Conservation (phyloP, 37 sponge, comb jelly and placozoan genomes). For the Cliona cf. orientalis region DNA sequence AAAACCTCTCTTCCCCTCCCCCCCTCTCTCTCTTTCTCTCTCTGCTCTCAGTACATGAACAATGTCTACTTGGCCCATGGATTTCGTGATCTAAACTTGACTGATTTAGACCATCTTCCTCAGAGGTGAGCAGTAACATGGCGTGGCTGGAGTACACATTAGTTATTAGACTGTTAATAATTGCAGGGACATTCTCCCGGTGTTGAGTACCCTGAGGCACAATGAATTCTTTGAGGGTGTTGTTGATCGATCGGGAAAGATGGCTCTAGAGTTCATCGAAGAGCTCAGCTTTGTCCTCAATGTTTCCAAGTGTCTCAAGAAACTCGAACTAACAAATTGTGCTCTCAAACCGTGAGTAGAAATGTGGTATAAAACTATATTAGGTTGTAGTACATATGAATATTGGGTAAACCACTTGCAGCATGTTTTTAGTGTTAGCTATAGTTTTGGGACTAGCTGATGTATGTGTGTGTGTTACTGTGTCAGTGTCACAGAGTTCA, state of each 20-base stretch:
- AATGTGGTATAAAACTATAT: too few relatives aligned
- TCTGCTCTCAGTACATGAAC: conserved; percentile 48
- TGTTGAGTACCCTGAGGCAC: conserved; percentile 70
- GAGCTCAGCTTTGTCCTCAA: conserved; percentile 43
- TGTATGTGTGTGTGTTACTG: too few relatives aligned
- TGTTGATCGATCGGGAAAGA: conserved; percentile 27
- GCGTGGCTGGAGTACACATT: neutral
- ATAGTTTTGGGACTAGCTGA: too few relatives aligned
- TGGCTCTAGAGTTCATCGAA: conserved; percentile 52
- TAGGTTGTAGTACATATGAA: too few relatives aligned
- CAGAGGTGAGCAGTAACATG: conserved; percentile 11
- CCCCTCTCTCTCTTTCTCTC: neutral
- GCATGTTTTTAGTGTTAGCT: too few relatives aligned
- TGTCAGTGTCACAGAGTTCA: too few relatives aligned
- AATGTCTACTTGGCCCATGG: conserved; percentile 73
- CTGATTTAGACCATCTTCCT: conserved; percentile 72
- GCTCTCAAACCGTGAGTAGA: conserved; percentile 56
- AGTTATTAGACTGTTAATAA: neutral
- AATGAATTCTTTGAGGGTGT: conserved; percentile 78
- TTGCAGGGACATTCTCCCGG: conserved; percentile 60
- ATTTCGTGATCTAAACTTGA: conserved; percentile 58
- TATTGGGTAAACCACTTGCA: too few relatives aligned
- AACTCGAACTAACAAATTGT: conserved; percentile 50
- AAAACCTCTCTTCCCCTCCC: neutral
- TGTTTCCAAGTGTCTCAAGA: conserved; percentile 52